Base-by-base conservation (phyloP, 1,140 invertebrate species). In the Cecropterus lyciades region DNA sequence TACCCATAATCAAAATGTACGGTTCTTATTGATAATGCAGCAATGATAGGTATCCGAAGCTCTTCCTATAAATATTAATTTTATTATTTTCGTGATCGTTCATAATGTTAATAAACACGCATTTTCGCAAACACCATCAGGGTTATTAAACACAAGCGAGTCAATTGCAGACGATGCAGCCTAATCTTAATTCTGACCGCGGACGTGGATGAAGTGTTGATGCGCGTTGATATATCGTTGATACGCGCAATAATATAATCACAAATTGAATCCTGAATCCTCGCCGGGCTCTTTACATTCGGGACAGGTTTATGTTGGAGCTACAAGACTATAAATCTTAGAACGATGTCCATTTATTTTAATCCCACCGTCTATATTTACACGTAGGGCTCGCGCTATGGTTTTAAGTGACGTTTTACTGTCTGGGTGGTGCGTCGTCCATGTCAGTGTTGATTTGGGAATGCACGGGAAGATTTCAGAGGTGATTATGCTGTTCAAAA, bases 371-470 rank as follows among this genome's bases (percentile, higher is more conserved):
- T 80, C 81, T 87, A 87, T 85, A 87, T 87, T 87, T 84, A 81
- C 73, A 55, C 71, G 33, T 17, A 46, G 37, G 17, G 40, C 56
- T 59, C 59, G 53, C 51, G 43, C 68, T 73, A 72, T 76, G 72
- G 65, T 84, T 75, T 77, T 80, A 77, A 69, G 67, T 73, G 79
- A 85, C 78, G 80, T 84, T 85, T 89, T 83, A 75, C 52, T 55
- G 80, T 83, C 78, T 89, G 83, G 83, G 84, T 89, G 83, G 83
- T 65, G 75, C 70, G 70, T 74, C 65, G 68, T 27, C 52, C 9
- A 53, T 52, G 27, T 66, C 55, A 16, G 49, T 67, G 49, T 69
- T 55, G 53, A 67, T 43, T 53, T 67, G 68, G 14, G 52, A 53
- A 77, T 55, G 73, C 66, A 80, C 65, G 66, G 14, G 33, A 51